Conservation (phyloP, 2,113 vertebrate species). For the Toxotes chatareus region DNA sequence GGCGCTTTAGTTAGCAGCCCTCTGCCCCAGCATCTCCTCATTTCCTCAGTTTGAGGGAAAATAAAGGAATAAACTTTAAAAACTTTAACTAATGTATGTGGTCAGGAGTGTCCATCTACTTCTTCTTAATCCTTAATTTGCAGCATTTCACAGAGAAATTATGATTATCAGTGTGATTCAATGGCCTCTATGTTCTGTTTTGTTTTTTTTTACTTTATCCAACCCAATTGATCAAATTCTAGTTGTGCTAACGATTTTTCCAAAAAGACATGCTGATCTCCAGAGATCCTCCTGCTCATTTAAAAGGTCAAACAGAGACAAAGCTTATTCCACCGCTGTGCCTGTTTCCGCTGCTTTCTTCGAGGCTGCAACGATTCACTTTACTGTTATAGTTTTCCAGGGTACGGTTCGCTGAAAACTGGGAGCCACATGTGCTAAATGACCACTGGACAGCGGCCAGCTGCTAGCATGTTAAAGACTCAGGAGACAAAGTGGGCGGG, state of each 20-base stretch:
- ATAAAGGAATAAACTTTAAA: too few relatives aligned
- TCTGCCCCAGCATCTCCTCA: too few relatives aligned
- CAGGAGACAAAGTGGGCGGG: constrained; percentile 14
- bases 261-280: not conserved
- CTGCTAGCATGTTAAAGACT: constrained; percentile 12
- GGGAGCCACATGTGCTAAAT: constrained; percentile 41
- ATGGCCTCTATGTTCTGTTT: not conserved
- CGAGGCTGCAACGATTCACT: not conserved
- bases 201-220: not conserved
- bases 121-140: too few relatives aligned
- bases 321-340: not conserved
- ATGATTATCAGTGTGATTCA: not conserved
- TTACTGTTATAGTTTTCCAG: constrained; percentile 35
- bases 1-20: too few relatives aligned
- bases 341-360: not conserved
- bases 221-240: not conserved
- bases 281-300: not conserved
- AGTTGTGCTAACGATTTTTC: not conserved
- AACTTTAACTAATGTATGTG: too few relatives aligned
- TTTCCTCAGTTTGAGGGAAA: too few relatives aligned
- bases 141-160: too few relatives aligned
- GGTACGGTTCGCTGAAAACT: constrained; percentile 28
- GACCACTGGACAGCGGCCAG: constrained; percentile 46
- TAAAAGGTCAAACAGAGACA: constrained; percentile 32
- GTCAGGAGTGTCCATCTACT: too few relatives aligned